Conservation (phyloP, 2,888 invertebrate genomes). For the Crocallis elinguaria region DNA sequence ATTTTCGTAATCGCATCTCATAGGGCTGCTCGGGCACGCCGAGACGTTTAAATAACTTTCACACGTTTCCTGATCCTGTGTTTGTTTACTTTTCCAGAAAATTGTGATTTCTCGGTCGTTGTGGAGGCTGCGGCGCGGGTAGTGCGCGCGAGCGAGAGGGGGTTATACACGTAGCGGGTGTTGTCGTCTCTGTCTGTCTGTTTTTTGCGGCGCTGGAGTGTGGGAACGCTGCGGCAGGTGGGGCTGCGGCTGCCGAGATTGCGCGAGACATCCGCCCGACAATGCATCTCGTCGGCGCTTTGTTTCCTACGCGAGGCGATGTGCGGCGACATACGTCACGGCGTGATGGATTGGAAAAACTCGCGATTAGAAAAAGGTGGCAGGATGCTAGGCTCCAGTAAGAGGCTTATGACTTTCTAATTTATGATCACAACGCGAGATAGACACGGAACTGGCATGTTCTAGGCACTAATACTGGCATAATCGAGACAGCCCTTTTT, state of each 20-base stretch:
- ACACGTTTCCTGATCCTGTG: slow-evolving; percentile 44
- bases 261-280: slow-evolving; percentile 83
- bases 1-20: slow-evolving; percentile 77
- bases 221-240: slow-evolving; percentile 84
- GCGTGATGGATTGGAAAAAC: slow-evolving; percentile 59
- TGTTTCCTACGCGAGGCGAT: slow-evolving; percentile 73
- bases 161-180: slow-evolving; percentile 55
- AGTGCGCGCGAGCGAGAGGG: slow-evolving; percentile 66
- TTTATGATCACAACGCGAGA: slow-evolving; percentile 10
- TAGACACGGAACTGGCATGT: slow-evolving; percentile 1
- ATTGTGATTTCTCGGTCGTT: slow-evolving; percentile 71
- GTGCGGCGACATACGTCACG: slow-evolving; percentile 73
- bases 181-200: slow-evolving; percentile 67
- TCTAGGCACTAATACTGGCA: background rate
- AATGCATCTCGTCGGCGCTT: slow-evolving; percentile 77
- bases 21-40: slow-evolving; percentile 59
- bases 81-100: slow-evolving; percentile 69
- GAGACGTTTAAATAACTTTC: slow-evolving; percentile 49
- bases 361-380: slow-evolving; percentile 47
- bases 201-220: slow-evolving; percentile 85
- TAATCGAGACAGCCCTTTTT: no score
- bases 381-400: slow-evolving; percentile 22
- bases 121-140: slow-evolving; percentile 70
- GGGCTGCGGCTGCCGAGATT: slow-evolving; percentile 83
- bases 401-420: slow-evolving; percentile 17